Evolutionary conservation across 2,113 vertebrate species (phyloP), one percentile per base, ranked within the genome.

Genomic region (Channa argus): DNA sequence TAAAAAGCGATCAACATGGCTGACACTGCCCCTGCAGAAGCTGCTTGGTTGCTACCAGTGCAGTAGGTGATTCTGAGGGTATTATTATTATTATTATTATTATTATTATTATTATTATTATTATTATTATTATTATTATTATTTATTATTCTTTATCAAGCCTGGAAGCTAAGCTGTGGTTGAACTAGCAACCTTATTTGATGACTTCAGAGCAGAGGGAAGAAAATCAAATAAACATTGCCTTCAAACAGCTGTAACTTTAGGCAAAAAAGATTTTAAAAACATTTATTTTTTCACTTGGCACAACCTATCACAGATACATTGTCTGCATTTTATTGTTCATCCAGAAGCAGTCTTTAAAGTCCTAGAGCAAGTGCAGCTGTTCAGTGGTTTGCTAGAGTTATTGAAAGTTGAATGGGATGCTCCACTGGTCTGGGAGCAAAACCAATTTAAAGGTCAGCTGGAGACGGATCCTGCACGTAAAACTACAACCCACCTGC

Each of bases 1-100:
- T 52, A 89, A 81, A 85, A 86, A 88, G 75, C 86, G 87, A 87
- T 72, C 89, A 95, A 96, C 92, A 96, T 96, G 95, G 96, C 96
- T 95, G 94, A 94, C 93, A 78, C 55, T 86, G 89, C 79, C 86
- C 86, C 90, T 86, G 90, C 89, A 91, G 80, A 84, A 90, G 72
- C 87, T 84, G 54, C 62, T 39, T 45, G 56, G 38, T 77, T 39
- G 41, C 75, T 64, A 52, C 47, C 74, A 61, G 33, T 74, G 71
- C 65, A 81, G 74, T 76, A 47, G 49, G 72, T 87, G 56, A 45
- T 53, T 65, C 24, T 24, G 24, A 24, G 24, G 24, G 34, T 14
- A 39, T 53, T 47, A 13, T 55, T 68, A 54, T 24, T 14, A n/a
- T 45, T 14, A 39, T 46, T 54, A 45, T 9, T 50, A 37, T 43